A percentile compares a stretch with the other conserved stretches of the same genome.
phyloP scores from a whole-genome alignment of 2,797 vertebrate species.

The Tokudaia muenninki region DNA sequence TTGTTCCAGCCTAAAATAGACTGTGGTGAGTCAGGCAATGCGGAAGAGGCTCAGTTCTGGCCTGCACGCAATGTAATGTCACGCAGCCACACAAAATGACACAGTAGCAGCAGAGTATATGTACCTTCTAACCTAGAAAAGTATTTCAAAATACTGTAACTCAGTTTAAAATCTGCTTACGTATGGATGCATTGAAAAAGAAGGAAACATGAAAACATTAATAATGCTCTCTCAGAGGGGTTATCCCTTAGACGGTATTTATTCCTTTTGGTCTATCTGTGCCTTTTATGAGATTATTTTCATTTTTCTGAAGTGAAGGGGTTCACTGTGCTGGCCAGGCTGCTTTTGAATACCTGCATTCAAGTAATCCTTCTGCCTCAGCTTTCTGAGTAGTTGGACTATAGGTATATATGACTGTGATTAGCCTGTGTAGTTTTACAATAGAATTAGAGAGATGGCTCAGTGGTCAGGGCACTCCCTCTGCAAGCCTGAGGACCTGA shows the following conservation, averaged over 20 bases:
- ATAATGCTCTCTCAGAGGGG: not conserved
- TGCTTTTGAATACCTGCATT: no score
- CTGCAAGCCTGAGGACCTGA: not conserved
- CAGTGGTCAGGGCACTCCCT: not conserved
- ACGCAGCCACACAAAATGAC: not conserved
- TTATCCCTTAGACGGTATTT: not conserved
- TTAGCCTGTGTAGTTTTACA: conserved; percentile 11
- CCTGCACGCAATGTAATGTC: not conserved
- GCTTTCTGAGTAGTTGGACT: not conserved
- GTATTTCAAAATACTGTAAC: conserved; percentile 1
- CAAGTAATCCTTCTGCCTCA: not conserved
- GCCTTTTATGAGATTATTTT: not conserved
- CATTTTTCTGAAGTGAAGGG: not conserved
- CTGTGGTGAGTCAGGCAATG: not conserved
- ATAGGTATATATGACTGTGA: no score
- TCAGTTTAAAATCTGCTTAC: not conserved
- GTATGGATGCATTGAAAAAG: not conserved
- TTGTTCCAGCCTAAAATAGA: conserved; percentile 26
- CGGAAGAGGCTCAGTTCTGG: not conserved
- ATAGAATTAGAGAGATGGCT: not conserved
- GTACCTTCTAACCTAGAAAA: not conserved
- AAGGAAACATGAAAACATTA: not conserved
- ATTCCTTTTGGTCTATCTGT: conserved; percentile 23
- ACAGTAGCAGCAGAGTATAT: not conserved
- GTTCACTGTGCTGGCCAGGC: not conserved